phyloP scores from a whole-genome alignment of 2,113 vertebrate species.

The Thamnaconus septentrionalis region DNA sequence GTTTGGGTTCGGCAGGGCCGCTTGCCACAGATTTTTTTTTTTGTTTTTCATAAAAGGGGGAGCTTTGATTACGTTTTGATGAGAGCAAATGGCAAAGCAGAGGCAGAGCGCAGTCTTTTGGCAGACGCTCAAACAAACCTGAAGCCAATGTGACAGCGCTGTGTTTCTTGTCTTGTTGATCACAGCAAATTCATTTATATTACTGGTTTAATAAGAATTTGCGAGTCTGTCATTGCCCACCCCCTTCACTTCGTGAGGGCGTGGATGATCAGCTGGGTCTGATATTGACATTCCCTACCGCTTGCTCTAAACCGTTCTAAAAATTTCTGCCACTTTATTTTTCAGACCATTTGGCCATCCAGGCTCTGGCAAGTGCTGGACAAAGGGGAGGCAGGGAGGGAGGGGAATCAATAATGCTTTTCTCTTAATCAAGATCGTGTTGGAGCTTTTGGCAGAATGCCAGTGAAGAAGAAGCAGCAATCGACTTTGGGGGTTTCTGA shows the following conservation, averaged over 20 bases:
- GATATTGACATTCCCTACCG: conserved; percentile 10
- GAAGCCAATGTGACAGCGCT: too few species aligned
- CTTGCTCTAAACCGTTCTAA: conserved; percentile 33
- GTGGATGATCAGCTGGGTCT: not conserved
- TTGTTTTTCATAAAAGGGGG: too few species aligned
- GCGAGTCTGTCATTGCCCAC: too few species aligned
- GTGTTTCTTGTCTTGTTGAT: too few species aligned
- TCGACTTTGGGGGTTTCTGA: conserved; percentile 46
- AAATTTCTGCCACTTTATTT: conserved; percentile 22
- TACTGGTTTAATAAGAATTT: too few species aligned
- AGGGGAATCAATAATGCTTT: conserved; percentile 61
- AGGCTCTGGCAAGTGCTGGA: conserved; percentile 19
- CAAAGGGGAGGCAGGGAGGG: conserved; percentile 13
- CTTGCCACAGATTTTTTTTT: too few species aligned
- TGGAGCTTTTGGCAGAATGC: conserved; percentile 54
- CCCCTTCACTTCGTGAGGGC: too few species aligned
- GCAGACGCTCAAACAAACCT: too few species aligned
- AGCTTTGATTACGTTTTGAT: too few species aligned
- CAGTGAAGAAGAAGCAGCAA: conserved; percentile 44
- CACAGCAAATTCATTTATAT: too few species aligned
- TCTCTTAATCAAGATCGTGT: conserved; percentile 64
- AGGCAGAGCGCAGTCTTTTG: not conserved
- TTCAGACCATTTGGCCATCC: conserved; percentile 35
- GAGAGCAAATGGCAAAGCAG: not conserved
- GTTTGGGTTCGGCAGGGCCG: too few species aligned